Conservation (phyloP, 2,888 invertebrate genomes). For the Eristalis arbustorum region DNA sequence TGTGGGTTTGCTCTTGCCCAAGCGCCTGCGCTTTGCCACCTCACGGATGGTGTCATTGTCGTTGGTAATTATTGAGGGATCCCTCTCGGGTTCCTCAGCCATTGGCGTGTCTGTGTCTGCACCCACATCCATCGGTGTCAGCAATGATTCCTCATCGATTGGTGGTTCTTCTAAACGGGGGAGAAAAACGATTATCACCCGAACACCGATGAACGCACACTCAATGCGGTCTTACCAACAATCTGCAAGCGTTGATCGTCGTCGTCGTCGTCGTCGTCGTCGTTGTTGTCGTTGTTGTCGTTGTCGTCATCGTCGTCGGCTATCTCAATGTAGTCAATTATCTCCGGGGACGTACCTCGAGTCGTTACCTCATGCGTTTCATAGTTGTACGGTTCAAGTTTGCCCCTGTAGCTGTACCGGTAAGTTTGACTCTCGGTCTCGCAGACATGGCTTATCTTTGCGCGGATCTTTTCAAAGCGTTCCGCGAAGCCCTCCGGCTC, state of each 20-base stretch:
- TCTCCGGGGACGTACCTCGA: no score
- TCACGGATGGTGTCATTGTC: neutral
- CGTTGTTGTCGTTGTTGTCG: no score
- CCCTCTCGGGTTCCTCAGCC: no score
- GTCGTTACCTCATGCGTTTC: no score
- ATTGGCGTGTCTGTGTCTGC: neutral
- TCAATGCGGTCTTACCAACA: constrained; percentile 35
- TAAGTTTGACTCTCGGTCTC: neutral
- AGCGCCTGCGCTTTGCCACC: neutral
- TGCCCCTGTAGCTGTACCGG: no score
- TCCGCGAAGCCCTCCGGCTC: neutral
- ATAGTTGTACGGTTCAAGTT: no score
- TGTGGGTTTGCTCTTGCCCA: neutral
- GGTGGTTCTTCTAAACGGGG: no score
- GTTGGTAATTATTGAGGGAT: neutral
- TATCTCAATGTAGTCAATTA: neutral
- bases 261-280: neutral
- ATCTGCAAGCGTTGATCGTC: neutral
- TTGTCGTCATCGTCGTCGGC: neutral
- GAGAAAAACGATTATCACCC: no score
- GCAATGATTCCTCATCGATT: no score
- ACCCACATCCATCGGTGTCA: no score
- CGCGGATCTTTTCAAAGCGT: no score
- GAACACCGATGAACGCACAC: no score
- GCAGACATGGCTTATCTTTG: neutral